These are phyloP conservation scores for Megaustenia siamemsis DNA, from an alignment of 2,888 invertebrate species.

Conservation along the genomic window DNA sequence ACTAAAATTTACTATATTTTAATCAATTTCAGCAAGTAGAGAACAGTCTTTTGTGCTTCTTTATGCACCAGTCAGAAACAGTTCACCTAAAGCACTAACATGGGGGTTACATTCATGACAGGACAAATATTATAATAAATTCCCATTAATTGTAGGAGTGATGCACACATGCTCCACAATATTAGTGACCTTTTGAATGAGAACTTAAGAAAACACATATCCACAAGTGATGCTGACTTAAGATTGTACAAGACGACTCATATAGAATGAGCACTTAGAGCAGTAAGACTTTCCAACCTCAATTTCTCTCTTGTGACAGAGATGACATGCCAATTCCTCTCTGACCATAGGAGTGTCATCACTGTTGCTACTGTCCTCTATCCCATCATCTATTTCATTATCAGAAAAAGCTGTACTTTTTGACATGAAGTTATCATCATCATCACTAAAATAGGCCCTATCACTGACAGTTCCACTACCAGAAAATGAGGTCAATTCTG, in stretches of 20 bases:
- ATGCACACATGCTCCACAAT: background rate
- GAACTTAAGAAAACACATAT: background rate
- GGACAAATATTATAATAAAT: background rate
- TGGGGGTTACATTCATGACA: too few species aligned
- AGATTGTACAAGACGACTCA: slow-evolving; percentile 80
- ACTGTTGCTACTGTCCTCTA: slow-evolving; percentile 67
- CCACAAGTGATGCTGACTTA: background rate
- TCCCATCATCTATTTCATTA: slow-evolving; percentile 63
- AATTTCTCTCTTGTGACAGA: slow-evolving; percentile 92
- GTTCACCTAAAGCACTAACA: background rate
- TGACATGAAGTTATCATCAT: slow-evolving; percentile 58
- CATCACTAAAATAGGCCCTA: slow-evolving; percentile 64
- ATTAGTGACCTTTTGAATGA: slow-evolving; percentile 1
- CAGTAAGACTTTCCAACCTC: slow-evolving; percentile 90
- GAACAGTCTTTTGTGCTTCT: background rate
- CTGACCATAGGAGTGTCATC: slow-evolving; percentile 64
- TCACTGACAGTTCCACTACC: slow-evolving; percentile 45
- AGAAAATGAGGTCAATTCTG: slow-evolving; percentile 55
- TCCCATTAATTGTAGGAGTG: background rate
- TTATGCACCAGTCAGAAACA: background rate
- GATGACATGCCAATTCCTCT: slow-evolving; percentile 87
- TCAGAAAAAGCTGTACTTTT: slow-evolving; percentile 55
- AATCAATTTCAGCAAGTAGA: background rate
- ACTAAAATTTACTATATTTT: background rate
- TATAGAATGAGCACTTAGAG: slow-evolving; percentile 94